Conservation (phyloP, 2,797 vertebrate species). For the Poecilia wingei region DNA sequence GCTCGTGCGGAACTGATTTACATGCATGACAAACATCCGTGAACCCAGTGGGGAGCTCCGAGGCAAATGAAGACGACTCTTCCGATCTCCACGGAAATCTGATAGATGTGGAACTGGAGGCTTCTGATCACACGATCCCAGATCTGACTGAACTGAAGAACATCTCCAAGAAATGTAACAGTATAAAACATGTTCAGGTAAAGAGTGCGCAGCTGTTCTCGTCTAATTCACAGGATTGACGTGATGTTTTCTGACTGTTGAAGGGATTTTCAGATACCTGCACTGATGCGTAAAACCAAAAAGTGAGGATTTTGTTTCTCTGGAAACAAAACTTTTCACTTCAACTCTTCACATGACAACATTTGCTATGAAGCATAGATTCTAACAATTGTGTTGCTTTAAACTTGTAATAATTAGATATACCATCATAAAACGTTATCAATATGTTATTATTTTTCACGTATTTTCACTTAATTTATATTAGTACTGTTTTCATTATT, state of each 20-base stretch:
- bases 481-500: not conserved
- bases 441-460: not conserved
- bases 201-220: not conserved
- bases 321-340: conserved; percentile 6
- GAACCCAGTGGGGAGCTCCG: conserved; percentile 33
- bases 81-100: not conserved
- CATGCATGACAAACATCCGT: conserved; percentile 11
- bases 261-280: not conserved
- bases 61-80: conserved; percentile 17
- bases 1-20: conserved; percentile 30
- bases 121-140: not conserved
- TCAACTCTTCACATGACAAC: not conserved
- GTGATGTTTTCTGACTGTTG: not conserved
- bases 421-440: not conserved
- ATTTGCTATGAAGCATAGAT: conserved; percentile 15
- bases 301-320: conserved; percentile 1
- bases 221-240: not conserved
- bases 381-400: conserved; percentile 40
- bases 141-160: not conserved
- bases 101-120: not conserved
- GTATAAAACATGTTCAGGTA: not conserved
- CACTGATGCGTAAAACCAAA: conserved; percentile 39
- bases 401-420: not conserved
- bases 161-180: not conserved
- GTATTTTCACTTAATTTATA: not conserved